These are phyloP conservation scores for Xenops minutus DNA, from an alignment of 2,797 vertebrate species.

Conservation along the genomic window DNA sequence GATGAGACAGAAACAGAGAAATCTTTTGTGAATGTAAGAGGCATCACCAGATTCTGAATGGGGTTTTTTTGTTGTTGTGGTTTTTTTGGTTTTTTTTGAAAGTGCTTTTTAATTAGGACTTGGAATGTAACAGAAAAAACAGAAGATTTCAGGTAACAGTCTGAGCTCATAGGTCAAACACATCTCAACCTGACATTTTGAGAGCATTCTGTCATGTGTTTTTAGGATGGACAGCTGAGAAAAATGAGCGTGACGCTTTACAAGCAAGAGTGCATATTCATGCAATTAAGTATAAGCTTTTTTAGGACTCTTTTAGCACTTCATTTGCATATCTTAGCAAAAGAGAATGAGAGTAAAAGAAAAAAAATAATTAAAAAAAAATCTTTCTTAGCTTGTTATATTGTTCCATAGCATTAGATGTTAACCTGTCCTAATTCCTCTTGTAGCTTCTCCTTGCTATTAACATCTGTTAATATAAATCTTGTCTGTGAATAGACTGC, in stretches of 20 bases:
- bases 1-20: background rate
- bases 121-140: background rate
- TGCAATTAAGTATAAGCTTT: background rate
- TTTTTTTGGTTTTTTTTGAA: background rate
- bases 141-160: background rate
- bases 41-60: background rate
- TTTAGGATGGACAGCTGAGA: background rate
- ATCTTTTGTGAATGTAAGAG: background rate
- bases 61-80: no score
- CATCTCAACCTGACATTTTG: background rate
- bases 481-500: background rate
- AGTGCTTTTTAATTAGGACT: background rate
- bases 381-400: background rate
- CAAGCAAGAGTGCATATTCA: background rate
- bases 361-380: background rate
- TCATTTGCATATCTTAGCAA: background rate
- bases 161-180: background rate
- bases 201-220: background rate
- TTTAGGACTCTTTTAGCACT: background rate
- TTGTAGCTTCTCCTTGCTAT: background rate
- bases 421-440: background rate
- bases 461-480: background rate
- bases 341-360: background rate
- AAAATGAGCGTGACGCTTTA: background rate
- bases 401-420: background rate